Percentiles rank a stretch among this genome's conserved stretches.
Evolutionary conservation across 2,113 vertebrate species (phyloP).

Genomic region (Trichechus manatus): DNA sequence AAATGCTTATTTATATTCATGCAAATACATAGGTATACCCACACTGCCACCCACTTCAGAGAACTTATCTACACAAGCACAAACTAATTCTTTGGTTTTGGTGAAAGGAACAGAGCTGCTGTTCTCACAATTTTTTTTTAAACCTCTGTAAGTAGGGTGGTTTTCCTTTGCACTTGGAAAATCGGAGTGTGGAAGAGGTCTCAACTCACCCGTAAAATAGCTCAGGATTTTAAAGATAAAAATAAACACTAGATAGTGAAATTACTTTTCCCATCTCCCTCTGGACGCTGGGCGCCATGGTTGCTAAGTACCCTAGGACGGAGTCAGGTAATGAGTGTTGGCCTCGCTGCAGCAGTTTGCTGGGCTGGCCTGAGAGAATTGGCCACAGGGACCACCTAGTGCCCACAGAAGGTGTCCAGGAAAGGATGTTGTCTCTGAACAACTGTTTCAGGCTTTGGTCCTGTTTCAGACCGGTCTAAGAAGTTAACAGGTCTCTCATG

Average conservation of each 20-base stretch:
- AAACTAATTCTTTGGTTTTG: conserved; percentile 16
- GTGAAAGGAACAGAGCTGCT: background rate
- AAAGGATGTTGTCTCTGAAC: background rate
- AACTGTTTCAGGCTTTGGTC: background rate
- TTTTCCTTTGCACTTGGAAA: background rate
- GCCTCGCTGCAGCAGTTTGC: background rate
- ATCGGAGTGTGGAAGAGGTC: background rate
- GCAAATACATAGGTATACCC: background rate
- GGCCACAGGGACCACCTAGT: background rate
- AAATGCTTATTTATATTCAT: conserved; percentile 24
- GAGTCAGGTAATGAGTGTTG: background rate
- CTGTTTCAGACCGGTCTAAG: background rate
- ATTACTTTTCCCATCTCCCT: background rate
- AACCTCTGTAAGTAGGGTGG: background rate
- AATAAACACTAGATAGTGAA: conserved; percentile 16
- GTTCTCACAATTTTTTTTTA: background rate
- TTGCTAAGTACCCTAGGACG: conserved; percentile 4
- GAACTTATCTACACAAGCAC: background rate
- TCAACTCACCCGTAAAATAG: background rate
- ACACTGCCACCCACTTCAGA: background rate
- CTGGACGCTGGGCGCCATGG: background rate
- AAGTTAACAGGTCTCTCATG: background rate
- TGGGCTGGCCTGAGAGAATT: background rate
- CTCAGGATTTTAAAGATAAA: conserved; percentile 42
- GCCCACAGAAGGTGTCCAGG: background rate